Percentiles rank a stretch among this genome's conserved stretches.
These are phyloP conservation scores for Aphaenogaster ashmeadi DNA, from an alignment of 1,140 invertebrate genomes.

Conservation along the genomic window DNA sequence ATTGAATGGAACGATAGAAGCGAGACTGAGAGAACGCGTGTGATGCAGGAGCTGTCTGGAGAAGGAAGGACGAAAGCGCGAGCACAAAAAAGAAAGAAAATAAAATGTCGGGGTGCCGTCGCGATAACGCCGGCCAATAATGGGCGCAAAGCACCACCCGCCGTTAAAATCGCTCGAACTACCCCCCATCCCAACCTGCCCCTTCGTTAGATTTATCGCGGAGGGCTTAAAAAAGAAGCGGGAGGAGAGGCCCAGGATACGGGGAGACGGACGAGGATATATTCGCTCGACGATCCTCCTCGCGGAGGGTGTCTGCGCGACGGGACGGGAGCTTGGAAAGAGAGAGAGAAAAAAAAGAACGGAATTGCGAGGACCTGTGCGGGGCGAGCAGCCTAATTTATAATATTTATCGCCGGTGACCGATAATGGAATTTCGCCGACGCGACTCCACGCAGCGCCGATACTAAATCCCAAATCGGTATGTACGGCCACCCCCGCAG, in stretches of 20 bases:
- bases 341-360: conserved; percentile 15
- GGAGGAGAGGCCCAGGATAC: conserved; percentile 31
- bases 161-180: conserved; percentile 82
- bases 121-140: conserved; percentile 76
- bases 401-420: conserved; percentile 85
- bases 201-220: conserved; percentile 80
- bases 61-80: conserved; percentile 30
- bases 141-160: conserved; percentile 71
- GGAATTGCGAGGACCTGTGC: conserved; percentile 34
- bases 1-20: background rate
- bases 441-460: conserved; percentile 52
- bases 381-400: conserved; percentile 79
- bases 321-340: conserved; percentile 44
- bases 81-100: conserved; percentile 30
- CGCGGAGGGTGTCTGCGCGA: conserved; percentile 56
- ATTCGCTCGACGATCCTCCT: conserved; percentile 69
- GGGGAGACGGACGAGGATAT: conserved; percentile 70
- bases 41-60: background rate
- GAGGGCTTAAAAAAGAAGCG: conserved; percentile 75
- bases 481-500: conserved; percentile 66
- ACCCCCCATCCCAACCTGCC: conserved; percentile 53
- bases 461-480: conserved; percentile 75
- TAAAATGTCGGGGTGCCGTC: conserved; percentile 38
- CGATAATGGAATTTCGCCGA: conserved; percentile 84
- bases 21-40: background rate